Evolutionary conservation across 2,113 vertebrate genomes (phyloP).

Genomic region (Elgaria multicarinata): DNA sequence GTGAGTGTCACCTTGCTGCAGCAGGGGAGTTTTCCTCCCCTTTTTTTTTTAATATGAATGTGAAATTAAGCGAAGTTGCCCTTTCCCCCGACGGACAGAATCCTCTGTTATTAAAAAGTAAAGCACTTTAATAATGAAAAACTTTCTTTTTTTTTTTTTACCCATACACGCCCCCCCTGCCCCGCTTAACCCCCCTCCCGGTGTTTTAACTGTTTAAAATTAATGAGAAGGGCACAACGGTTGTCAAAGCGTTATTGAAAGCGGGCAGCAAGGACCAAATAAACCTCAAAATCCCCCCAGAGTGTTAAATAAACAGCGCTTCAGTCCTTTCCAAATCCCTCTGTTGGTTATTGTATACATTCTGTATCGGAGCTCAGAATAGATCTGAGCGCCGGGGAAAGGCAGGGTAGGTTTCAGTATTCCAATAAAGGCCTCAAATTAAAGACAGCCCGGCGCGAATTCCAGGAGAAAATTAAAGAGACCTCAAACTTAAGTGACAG

Average conservation of each 20-base stretch:
- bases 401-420: conserved; percentile 86
- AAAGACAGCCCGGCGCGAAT: conserved; percentile 92
- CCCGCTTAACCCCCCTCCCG: conserved; percentile 75
- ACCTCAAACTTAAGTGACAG: conserved; percentile 90
- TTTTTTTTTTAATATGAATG: conserved; percentile 84
- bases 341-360: conserved; percentile 98
- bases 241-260: conserved; percentile 94
- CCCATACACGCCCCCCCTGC: conserved; percentile 68
- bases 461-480: conserved; percentile 99
- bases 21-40: accelerated
- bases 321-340: conserved; percentile 86
- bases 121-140: conserved; percentile 98
- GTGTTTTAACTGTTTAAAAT: conserved; percentile 94
- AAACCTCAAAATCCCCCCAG: conserved; percentile 94
- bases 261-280: conserved; percentile 86
- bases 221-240: conserved; percentile 92
- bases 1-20: conserved; percentile 79
- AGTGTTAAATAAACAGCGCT: conserved; percentile 98
- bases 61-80: conserved; percentile 84
- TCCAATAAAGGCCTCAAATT: conserved; percentile 92
- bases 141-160: conserved; percentile 89
- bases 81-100: conserved; percentile 85
- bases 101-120: conserved; percentile 93
- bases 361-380: conserved; percentile 94
- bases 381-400: conserved; percentile 87